Evolutionary conservation across 1,140 invertebrate genomes (phyloP).

Genomic region (Brachionus calyciflorus): DNA sequence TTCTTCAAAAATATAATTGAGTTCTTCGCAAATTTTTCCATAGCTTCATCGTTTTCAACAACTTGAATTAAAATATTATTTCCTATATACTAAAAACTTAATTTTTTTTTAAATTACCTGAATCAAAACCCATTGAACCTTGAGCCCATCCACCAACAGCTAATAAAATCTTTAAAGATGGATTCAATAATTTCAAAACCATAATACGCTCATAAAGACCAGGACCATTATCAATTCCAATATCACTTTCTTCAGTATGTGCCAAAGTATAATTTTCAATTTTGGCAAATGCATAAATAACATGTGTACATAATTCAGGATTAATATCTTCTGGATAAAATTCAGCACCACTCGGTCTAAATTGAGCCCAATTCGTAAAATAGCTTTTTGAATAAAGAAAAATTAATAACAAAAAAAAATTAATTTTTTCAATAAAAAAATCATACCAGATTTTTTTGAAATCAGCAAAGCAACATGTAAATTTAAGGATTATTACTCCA

Average conservation of each 20-base stretch:
- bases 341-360: constrained; percentile 76
- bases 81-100: not conserved
- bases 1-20: constrained; percentile 57
- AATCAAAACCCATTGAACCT: constrained; percentile 63
- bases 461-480: not conserved
- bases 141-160: constrained; percentile 72
- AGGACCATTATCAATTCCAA: constrained; percentile 57
- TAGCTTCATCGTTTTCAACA: constrained; percentile 67
- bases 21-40: constrained; percentile 37
- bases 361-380: constrained; percentile 86
- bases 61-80: constrained; percentile 66
- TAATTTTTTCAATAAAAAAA: not conserved
- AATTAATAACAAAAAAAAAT: not conserved
- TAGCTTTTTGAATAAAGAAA: too few relatives aligned
- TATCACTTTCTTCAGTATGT: constrained; percentile 76
- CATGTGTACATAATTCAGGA: constrained; percentile 78
- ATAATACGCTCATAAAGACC: constrained; percentile 22
- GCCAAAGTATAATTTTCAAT: constrained; percentile 66
- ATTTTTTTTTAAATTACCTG: not conserved
- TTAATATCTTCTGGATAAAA: constrained; percentile 84
- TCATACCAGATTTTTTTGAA: constrained; percentile 16
- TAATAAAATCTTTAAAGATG: constrained; percentile 3
- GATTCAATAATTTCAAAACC: not conserved
- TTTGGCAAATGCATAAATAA: constrained; percentile 87
- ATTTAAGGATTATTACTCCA: not conserved